phyloP scores from a whole-genome alignment of 2,113 vertebrate genomes.

The Melanocharis versteri region DNA sequence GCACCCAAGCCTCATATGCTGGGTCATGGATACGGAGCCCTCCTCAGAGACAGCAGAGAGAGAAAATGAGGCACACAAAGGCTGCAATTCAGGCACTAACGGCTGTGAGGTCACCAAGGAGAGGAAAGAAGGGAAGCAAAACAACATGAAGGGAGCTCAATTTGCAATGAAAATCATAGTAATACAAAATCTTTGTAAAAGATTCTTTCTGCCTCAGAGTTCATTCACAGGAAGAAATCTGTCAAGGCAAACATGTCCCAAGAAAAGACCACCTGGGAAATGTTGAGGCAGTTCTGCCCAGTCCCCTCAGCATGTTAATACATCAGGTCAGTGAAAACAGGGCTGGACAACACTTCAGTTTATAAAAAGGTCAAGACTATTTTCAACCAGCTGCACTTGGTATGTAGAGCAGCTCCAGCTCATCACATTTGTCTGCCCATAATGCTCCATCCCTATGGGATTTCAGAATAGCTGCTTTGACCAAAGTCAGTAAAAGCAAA shows the following conservation, averaged over 20 bases:
- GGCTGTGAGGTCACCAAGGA: neutral
- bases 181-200: neutral
- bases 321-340: neutral
- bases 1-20: neutral
- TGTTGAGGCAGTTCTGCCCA: neutral
- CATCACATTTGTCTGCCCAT: neutral
- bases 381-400: slow-evolving; percentile 8
- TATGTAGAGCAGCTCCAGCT: neutral
- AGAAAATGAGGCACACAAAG: neutral
- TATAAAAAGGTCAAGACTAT: neutral
- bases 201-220: neutral
- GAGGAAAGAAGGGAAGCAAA: neutral
- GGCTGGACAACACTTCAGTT: neutral
- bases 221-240: neutral
- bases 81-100: neutral
- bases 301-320: neutral
- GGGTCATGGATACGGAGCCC: neutral
- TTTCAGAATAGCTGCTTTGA: neutral
- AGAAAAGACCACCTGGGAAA: neutral
- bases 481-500: slow-evolving; percentile 3
- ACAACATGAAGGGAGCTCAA: neutral
- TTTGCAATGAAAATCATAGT: neutral
- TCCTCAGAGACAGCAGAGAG: neutral
- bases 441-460: neutral
- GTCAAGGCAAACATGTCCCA: neutral